Evolutionary conservation across 2,888 invertebrate genomes (phyloP), one percentile per base, ranked within the genome.

Genomic region (Melanostoma mellinum): DNA sequence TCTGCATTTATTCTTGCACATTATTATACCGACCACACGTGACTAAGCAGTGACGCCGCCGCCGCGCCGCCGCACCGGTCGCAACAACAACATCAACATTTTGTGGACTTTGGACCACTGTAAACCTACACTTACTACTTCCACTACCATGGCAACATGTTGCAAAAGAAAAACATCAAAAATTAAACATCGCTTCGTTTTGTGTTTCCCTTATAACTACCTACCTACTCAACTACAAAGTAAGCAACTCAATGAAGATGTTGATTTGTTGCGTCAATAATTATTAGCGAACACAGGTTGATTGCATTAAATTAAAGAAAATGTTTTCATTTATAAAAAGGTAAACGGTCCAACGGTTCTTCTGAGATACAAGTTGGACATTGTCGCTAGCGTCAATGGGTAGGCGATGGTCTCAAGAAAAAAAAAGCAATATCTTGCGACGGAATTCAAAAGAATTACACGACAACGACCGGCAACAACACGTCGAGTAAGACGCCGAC

Each of bases 1-100:
- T 61, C 33, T 72, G 81, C 72, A 67, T 67, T 46, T 36, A 75
- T 80, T 79, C 50, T 44, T 48, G 55, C 56, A 40, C 60, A 65
- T 44, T 33, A 58, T 20, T 20, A n/a, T 3, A 48, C 8, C 8
- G 32, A 2, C 44, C 61, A 48, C 40, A 53, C 65, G 38, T 67
- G 55, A 61, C 52, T 60, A 53, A 69, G 46, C 68, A 63, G 44
- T 78, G 48, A 68, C 68, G 74, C 55, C 32, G 53, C 9, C 63
- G n/a, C 20, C 63, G n/a, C 20, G 1, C 0, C 20, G 20, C 20
- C 20, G 20, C 20, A 1, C 20, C 20, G 20, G 20, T 20, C 20
- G 20, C 1, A 20, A 20, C 20, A 20, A 20, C 20, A 20, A 20
- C 20, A 20, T 48, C 46, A n/a, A 46, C 8, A 48, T 8, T 38